Evolutionary conservation across 1,140 invertebrate genomes (phyloP).

Genomic region (Euwallacea similis): DNA sequence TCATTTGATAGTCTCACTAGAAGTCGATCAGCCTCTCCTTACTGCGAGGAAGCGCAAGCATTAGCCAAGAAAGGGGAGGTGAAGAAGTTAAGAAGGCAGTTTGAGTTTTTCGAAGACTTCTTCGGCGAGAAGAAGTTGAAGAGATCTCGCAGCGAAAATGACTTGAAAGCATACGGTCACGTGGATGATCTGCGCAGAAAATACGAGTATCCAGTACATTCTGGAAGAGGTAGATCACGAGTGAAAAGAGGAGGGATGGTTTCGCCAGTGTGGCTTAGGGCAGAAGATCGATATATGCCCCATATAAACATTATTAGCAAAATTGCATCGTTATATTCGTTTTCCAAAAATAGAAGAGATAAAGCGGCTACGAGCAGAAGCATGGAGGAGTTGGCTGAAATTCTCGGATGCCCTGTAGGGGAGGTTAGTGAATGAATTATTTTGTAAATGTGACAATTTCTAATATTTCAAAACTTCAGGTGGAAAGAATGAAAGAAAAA

Average conservation of each 20-base stretch:
- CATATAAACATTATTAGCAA: constrained; percentile 87
- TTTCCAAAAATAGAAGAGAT: constrained; percentile 48
- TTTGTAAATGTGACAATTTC: constrained; percentile 4
- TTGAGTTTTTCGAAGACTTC: constrained; percentile 61
- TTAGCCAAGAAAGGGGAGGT: constrained; percentile 76
- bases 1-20: constrained; percentile 67
- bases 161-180: constrained; percentile 61
- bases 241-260: constrained; percentile 58
- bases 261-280: constrained; percentile 63
- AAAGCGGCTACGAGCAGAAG: constrained; percentile 49
- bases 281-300: constrained; percentile 77
- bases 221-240: constrained; percentile 55
- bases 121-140: constrained; percentile 50
- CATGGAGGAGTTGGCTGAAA: constrained; percentile 50
- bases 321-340: constrained; percentile 64
- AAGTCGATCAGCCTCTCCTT: constrained; percentile 68
- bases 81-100: constrained; percentile 69
- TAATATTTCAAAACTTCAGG: constrained; percentile 41
- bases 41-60: constrained; percentile 69
- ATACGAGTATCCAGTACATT: constrained; percentile 58
- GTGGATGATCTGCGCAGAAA: constrained; percentile 64
- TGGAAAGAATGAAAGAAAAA: constrained; percentile 67
- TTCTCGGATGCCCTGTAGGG: constrained; percentile 60
- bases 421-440: constrained; percentile 49
- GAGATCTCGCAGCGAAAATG: constrained; percentile 73